A percentile compares a stretch with the other conserved stretches of the same genome.
phyloP scores from a whole-genome alignment of 1,140 invertebrate genomes.

The Microplitis demolitor region DNA sequence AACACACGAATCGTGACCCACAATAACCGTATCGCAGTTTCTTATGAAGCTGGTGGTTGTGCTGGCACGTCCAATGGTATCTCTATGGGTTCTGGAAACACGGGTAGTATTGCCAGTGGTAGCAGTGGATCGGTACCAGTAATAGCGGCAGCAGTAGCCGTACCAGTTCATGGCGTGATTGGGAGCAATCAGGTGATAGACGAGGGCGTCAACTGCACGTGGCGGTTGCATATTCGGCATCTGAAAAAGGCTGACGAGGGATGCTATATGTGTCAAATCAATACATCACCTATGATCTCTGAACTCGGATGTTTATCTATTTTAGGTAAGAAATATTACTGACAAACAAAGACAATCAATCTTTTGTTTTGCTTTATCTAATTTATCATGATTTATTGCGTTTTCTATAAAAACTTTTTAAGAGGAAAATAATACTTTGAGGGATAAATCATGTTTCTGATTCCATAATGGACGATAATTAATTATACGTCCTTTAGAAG shows the following conservation, averaged over 20 bases:
- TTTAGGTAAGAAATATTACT: constrained; percentile 64
- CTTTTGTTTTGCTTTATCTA: too few relatives aligned
- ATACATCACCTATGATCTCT: constrained; percentile 73
- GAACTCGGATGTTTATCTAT: constrained; percentile 74
- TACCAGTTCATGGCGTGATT: constrained; percentile 55
- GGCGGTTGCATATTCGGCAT: constrained; percentile 70
- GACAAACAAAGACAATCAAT: too few relatives aligned
- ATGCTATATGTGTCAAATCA: constrained; percentile 74
- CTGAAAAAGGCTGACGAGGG: constrained; percentile 68
- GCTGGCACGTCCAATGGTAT: constrained; percentile 70
- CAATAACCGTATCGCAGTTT: constrained; percentile 79
- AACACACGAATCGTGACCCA: constrained; percentile 87
- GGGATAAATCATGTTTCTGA: too few relatives aligned
- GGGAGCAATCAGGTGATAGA: constrained; percentile 67
- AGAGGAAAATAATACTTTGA: too few relatives aligned
- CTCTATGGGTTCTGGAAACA: constrained; percentile 48
- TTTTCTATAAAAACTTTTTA: too few relatives aligned
- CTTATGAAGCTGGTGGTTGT: constrained; percentile 79
- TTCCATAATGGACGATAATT: too few relatives aligned
- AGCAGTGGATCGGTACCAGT: too few relatives aligned
- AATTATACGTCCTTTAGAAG: too few relatives aligned
- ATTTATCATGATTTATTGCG: too few relatives aligned
- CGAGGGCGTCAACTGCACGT: constrained; percentile 68
- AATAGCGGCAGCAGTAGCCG: too few relatives aligned
- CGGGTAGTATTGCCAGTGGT: too few relatives aligned